Evolutionary conservation across 2,888 invertebrate genomes (phyloP), one percentile per base, ranked within the genome.

Genomic region (Drosophila quinaria): DNA sequence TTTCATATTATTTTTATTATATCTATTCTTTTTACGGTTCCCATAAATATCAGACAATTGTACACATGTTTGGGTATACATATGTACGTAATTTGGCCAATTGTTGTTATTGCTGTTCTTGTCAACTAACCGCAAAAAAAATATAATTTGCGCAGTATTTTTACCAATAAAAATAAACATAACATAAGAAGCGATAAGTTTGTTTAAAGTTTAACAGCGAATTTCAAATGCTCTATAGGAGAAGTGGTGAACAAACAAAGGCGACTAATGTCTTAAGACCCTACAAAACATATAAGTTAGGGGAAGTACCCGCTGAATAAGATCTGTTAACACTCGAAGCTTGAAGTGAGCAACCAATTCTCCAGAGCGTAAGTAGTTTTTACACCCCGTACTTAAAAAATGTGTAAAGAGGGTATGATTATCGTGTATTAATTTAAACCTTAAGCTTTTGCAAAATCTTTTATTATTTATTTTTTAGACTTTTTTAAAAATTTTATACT

Each of bases 81-180:
- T 22, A 70, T 61, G 49, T 55, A 22, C 22, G 4, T 22, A 70
- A 51, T 60, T 68, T 70, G 35, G 35, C 31, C 70, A 62, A 15
- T 69, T 70, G 46, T 19, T 44, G 17, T 22, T 33, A 5, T 22
- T 17, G 13, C 15, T 39, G 0, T 42, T 50, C n/a, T 60, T 74
- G 62, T 62, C 41, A 62, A 62, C 56, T 22, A 17, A 46, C 17
- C 42, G 41, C 42, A 49, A 17, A 33, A 64, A 50, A 42, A 71
- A 49, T 44, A 54, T 50, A 56, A 80, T 80, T 77, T 82, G 66
- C 80, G 77, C 80, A 80, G 80, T 56, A 47, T 67, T 69, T 65
- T 80, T 62, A 59, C 22, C 66, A 71, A 71, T 62, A 37, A 46
- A 67, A 68, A 60, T 61, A 59, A 63, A 58, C 65, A 71, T 44